Evolutionary conservation across 2,113 vertebrate species (phyloP).

Genomic region (Synchiropus splendidus): DNA sequence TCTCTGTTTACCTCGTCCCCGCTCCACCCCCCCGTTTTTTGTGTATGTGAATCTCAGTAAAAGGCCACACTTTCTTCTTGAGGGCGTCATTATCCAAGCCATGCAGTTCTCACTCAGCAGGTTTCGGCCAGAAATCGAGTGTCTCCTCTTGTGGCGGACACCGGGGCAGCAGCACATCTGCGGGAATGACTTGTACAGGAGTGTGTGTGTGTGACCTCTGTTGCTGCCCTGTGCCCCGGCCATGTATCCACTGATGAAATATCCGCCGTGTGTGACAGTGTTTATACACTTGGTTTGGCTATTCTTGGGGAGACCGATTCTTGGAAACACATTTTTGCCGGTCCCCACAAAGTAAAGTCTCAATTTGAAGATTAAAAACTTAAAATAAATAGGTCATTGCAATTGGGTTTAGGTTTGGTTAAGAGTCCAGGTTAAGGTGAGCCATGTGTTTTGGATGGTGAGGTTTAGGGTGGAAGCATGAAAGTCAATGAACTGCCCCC

Average conservation of each 20-base stretch:
- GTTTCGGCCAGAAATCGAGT: slow-evolving; percentile 28
- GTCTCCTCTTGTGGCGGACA: slow-evolving; percentile 18
- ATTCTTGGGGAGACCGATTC: too few species aligned
- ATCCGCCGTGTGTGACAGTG: slow-evolving; percentile 16
- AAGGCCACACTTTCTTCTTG: background rate
- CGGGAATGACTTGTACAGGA: slow-evolving; percentile 16
- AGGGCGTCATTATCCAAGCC: slow-evolving; percentile 31
- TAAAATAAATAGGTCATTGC: too few species aligned
- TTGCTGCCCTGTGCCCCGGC: slow-evolving; percentile 32
- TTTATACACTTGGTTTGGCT: too few species aligned
- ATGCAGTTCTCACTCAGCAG: slow-evolving; percentile 29
- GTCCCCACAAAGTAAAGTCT: too few species aligned
- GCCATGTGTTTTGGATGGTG: too few species aligned
- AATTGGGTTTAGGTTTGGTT: too few species aligned
- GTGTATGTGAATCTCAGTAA: background rate
- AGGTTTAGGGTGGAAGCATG: too few species aligned
- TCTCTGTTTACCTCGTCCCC: slow-evolving; percentile 22
- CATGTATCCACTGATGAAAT: slow-evolving; percentile 53
- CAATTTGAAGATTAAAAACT: too few species aligned
- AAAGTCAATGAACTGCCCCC: too few species aligned
- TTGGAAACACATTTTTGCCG: too few species aligned
- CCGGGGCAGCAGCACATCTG: slow-evolving; percentile 16
- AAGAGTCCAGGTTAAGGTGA: too few species aligned
- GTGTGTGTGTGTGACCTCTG: slow-evolving; percentile 31
- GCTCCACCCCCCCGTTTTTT: slow-evolving; percentile 19